phyloP scores from a whole-genome alignment of 2,888 invertebrate genomes.

The Cantharis flavilabris region DNA sequence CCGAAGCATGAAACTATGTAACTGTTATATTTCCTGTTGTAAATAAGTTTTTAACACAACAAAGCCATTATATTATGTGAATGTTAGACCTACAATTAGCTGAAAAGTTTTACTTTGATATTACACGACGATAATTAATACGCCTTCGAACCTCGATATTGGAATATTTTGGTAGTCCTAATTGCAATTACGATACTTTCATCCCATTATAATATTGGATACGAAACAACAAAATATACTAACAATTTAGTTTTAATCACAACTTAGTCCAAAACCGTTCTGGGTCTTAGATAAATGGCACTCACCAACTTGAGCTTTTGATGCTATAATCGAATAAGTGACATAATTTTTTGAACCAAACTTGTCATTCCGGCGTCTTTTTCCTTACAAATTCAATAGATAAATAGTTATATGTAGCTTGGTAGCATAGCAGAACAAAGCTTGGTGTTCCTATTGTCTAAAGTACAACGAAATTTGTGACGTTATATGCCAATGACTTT shows the following conservation, averaged over 20 bases:
- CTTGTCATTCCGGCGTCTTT: not conserved
- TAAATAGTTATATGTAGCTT: not conserved
- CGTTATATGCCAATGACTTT: conserved; percentile 9
- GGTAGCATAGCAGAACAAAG: not conserved
- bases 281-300: not conserved
- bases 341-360: not conserved
- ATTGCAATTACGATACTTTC: not conserved
- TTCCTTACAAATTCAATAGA: not conserved
- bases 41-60: not conserved
- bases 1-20: conserved; percentile 17
- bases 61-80: conserved; percentile 3
- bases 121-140: not conserved
- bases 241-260: not conserved
- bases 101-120: not conserved
- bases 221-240: not conserved
- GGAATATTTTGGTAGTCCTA: not conserved
- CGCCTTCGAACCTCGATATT: not conserved
- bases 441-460: not conserved
- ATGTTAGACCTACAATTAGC: not conserved
- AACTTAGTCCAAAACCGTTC: not conserved
- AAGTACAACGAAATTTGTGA: conserved; percentile 9
- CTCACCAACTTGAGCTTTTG: not conserved
- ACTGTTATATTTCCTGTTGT: conserved; percentile 15
- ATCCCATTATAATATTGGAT: not conserved
- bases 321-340: not conserved